Evolutionary conservation across 2,113 vertebrate species (phyloP).

Genomic region (Sorex araneus): DNA sequence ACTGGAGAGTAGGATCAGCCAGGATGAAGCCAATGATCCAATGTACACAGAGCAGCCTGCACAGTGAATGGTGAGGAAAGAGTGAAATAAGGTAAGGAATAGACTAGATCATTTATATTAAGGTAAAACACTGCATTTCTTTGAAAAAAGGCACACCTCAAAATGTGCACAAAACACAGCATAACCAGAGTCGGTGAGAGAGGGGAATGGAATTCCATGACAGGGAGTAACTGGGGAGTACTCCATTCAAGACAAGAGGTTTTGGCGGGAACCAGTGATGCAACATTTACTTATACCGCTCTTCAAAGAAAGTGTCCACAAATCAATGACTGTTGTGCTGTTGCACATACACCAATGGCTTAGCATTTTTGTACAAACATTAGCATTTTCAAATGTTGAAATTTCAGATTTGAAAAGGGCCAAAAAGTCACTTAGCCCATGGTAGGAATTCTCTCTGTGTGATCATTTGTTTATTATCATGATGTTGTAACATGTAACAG

Average conservation of each 20-base stretch:
- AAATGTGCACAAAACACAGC: not conserved
- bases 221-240: not conserved
- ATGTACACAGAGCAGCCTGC: not conserved
- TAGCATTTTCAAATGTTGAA: slow-evolving; percentile 40
- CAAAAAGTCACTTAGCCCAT: not conserved
- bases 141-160: slow-evolving; percentile 38
- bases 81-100: not conserved
- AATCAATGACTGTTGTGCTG: not conserved
- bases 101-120: not conserved
- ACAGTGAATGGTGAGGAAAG: not conserved
- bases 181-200: slow-evolving; percentile 21
- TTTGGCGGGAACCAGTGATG: not conserved
- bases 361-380: slow-evolving; percentile 49
- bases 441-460: not conserved
- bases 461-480: not conserved
- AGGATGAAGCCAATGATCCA: not conserved
- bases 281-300: not conserved
- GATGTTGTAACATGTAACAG: not conserved
- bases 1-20: not conserved
- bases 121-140: slow-evolving; percentile 15
- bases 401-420: slow-evolving; percentile 51
- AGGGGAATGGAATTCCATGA: not conserved
- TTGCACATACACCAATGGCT: slow-evolving; percentile 1
- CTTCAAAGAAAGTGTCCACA: slow-evolving; percentile 1
- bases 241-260: not conserved